Evolutionary conservation across 2,113 vertebrate genomes (phyloP).

Genomic region (Phaethornis superciliosus): DNA sequence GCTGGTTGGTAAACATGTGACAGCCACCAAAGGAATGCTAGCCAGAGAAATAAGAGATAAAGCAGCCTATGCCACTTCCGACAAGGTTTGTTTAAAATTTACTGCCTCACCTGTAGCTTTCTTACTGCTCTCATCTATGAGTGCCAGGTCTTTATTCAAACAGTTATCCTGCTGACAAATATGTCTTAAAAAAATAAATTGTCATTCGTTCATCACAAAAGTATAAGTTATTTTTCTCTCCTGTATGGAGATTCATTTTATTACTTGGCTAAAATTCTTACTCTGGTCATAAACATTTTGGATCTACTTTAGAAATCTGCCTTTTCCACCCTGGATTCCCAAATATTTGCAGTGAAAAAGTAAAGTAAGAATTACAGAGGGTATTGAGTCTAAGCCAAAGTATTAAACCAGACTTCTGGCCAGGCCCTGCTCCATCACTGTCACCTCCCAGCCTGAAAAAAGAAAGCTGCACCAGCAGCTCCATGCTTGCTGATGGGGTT

Average conservation of each 20-base stretch:
- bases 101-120: background rate
- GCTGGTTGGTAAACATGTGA: conserved; percentile 45
- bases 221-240: background rate
- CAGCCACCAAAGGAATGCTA: conserved; percentile 69
- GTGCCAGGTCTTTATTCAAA: background rate
- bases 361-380: background rate
- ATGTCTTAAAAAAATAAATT: background rate
- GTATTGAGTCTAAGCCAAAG: background rate
- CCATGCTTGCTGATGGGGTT: background rate
- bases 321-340: background rate
- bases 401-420: background rate
- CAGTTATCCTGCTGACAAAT: conserved; percentile 12
- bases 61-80: conserved; percentile 10
- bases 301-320: background rate
- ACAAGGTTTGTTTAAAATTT: background rate
- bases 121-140: background rate
- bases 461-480: background rate
- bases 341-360: background rate
- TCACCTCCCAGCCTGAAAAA: background rate
- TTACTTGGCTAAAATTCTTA: conserved; percentile 9
- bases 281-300: conserved; percentile 23
- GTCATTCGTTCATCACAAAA: background rate
- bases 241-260: background rate
- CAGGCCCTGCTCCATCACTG: background rate
- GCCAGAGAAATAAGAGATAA: conserved; percentile 47